Conservation (phyloP, 2,797 vertebrate species). For the Corythornis leucogaster region DNA sequence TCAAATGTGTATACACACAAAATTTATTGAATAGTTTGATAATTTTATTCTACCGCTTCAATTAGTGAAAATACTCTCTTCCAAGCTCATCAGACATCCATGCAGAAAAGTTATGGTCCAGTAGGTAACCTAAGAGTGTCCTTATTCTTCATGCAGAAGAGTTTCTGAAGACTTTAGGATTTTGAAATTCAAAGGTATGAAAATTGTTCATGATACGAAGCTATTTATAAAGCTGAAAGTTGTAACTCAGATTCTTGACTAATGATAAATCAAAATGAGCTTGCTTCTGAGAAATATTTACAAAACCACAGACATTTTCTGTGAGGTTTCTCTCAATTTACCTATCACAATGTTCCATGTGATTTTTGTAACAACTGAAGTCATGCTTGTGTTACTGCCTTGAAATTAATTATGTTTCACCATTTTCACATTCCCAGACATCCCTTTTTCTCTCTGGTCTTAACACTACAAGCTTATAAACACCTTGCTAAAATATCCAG, state of each 20-base stretch:
- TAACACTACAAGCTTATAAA: not conserved
- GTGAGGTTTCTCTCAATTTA: not conserved
- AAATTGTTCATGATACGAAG: not conserved
- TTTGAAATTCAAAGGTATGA: not conserved
- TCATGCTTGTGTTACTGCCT: not conserved
- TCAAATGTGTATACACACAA: not conserved
- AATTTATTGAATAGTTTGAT: constrained; percentile 42
- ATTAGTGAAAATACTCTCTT: constrained; percentile 11
- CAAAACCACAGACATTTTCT: not conserved
- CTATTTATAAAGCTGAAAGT: not conserved
- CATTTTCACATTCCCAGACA: not conserved
- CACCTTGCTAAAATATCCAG: constrained; percentile 25
- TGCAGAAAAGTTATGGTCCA: not conserved
- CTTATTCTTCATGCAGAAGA: not conserved
- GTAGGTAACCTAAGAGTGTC: not conserved
- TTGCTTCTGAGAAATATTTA: not conserved
- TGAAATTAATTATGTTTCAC: constrained; percentile 14
- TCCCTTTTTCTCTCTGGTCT: not conserved
- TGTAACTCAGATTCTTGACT: not conserved
- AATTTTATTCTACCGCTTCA: not conserved
- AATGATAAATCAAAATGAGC: not conserved
- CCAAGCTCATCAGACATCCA: not conserved
- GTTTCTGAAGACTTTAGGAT: not conserved
- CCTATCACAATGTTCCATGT: not conserved
- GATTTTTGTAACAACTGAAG: not conserved